phyloP scores from a whole-genome alignment of 2,888 invertebrate species.

The Rambutsinella grinnellia region DNA sequence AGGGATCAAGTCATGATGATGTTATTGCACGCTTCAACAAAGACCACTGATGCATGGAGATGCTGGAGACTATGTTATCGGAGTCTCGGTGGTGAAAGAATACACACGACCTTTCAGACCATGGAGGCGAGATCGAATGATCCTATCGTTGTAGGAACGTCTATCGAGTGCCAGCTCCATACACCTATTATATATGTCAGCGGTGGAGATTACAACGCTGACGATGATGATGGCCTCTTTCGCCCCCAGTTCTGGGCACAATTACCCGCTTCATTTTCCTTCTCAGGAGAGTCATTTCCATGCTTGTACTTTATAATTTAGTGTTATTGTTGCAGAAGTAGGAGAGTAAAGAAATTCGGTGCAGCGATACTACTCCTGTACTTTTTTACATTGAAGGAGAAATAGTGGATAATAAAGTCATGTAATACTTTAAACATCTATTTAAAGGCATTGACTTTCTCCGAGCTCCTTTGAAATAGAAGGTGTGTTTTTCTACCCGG shows the following conservation, averaged over 20 bases:
- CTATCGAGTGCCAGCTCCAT: not conserved
- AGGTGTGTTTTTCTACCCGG: no score
- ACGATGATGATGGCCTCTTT: constrained; percentile 22
- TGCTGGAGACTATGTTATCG: no score
- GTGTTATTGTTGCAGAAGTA: constrained; percentile 20
- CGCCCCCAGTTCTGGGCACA: constrained; percentile 4
- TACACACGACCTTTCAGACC: not conserved
- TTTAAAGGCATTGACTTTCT: not conserved
- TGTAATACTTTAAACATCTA: no score
- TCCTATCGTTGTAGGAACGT: no score
- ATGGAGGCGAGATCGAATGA: not conserved
- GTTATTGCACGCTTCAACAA: constrained; percentile 32
- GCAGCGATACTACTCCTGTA: not conserved
- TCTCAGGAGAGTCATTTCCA: constrained; percentile 35
- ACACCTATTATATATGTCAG: not conserved
- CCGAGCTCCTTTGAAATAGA: no score
- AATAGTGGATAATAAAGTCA: not conserved
- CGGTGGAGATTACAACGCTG: not conserved
- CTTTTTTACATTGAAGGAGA: not conserved
- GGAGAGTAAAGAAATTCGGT: not conserved
- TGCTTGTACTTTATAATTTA: constrained; percentile 41
- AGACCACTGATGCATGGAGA: constrained; percentile 25
- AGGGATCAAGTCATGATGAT: not conserved
- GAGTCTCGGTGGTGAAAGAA: no score
- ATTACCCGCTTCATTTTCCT: constrained; percentile 31